These are phyloP conservation scores for Volucella inanis DNA, from an alignment of 2,888 invertebrate species.

Conservation along the genomic window DNA sequence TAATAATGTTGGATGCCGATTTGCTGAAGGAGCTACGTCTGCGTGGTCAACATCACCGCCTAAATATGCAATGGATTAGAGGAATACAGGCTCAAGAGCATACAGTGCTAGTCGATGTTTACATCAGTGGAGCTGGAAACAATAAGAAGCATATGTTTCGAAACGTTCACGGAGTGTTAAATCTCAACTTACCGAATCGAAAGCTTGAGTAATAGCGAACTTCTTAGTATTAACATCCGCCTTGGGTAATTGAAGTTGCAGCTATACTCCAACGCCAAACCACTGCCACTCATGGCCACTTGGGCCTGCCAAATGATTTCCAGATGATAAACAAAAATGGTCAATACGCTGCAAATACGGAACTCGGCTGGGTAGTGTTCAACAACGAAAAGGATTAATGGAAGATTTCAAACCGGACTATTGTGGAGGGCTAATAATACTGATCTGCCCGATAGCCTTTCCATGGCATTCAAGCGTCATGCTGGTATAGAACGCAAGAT, in stretches of 20 bases:
- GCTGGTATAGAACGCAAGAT: too few species aligned
- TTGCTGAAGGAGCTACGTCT: conserved; percentile 4
- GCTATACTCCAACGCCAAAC: too few species aligned
- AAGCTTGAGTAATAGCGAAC: too few species aligned
- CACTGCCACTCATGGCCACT: conserved; percentile 51
- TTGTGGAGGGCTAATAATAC: too few species aligned
- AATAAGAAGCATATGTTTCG: conserved; percentile 22
- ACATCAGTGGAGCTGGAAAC: conserved; percentile 36
- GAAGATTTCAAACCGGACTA: too few species aligned
- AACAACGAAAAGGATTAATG: too few species aligned
- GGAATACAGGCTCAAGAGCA: conserved; percentile 27
- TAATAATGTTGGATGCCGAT: conserved; percentile 6
- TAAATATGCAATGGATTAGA: conserved; percentile 59
- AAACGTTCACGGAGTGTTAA: conserved; percentile 27
- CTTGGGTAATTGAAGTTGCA: background rate
- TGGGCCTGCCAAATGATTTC: conserved; percentile 33
- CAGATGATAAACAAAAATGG: background rate
- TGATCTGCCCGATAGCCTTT: too few species aligned
- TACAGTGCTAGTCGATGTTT: conserved; percentile 43
- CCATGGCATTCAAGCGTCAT: too few species aligned
- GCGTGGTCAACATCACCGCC: background rate
- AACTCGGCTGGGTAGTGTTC: conserved; percentile 46
- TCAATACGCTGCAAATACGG: conserved; percentile 32
- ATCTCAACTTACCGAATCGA: conserved; percentile 43
- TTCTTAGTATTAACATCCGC: background rate